Evolutionary conservation across 2,888 invertebrate species (phyloP).

Genomic region (Loripinus fragilis): DNA sequence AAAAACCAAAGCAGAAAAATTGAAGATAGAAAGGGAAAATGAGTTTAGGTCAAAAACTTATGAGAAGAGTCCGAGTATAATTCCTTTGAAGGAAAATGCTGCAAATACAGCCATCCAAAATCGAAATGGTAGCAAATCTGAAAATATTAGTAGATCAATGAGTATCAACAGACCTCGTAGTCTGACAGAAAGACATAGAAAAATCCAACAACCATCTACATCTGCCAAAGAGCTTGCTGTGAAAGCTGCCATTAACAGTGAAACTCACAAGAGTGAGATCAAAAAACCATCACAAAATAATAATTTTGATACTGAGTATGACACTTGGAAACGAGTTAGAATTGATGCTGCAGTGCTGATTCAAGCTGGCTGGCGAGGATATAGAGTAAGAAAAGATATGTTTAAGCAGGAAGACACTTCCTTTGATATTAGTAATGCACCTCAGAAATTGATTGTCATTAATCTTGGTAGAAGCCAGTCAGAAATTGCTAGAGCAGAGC

Average conservation of each 20-base stretch:
- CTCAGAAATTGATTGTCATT: conserved; percentile 41
- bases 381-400: conserved; percentile 40
- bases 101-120: background rate
- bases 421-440: conserved; percentile 3
- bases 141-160: background rate
- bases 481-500: conserved; percentile 53
- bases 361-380: conserved; percentile 54
- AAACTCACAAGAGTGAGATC: background rate
- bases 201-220: background rate
- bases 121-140: background rate
- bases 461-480: conserved; percentile 56
- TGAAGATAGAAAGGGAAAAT: conserved; percentile 17
- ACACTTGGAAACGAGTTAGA: conserved; percentile 42
- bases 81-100: background rate
- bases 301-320: conserved; percentile 45
- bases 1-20: conserved; percentile 32
- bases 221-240: background rate
- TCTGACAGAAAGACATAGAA: background rate
- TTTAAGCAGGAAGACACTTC: conserved; percentile 1
- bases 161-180: background rate
- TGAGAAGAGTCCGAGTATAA: background rate
- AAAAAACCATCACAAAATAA: background rate
- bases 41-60: background rate
- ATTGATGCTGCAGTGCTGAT: conserved; percentile 50
- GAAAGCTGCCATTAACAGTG: background rate